phyloP scores from a whole-genome alignment of 2,113 vertebrate genomes.

The Lamprologus tigripictilis region DNA sequence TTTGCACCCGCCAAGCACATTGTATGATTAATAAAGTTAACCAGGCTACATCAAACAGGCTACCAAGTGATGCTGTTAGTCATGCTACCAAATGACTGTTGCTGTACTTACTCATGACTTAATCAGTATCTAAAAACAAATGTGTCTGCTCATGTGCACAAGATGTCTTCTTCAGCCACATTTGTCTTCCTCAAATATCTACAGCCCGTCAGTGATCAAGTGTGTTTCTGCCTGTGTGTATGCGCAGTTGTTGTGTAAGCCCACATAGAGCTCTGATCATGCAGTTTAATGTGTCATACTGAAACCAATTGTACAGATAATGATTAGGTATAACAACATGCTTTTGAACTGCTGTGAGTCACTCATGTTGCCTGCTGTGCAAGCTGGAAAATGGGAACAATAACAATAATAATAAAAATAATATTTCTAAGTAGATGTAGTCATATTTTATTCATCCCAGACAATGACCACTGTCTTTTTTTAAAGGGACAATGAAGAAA shows the following conservation, averaged over 20 bases:
- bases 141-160: background rate
- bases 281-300: background rate
- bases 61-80: conserved; percentile 20
- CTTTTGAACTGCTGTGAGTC: background rate
- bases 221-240: background rate
- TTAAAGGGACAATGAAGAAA: background rate
- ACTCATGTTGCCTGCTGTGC: background rate
- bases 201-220: background rate
- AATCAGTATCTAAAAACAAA: conserved; percentile 11
- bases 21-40: conserved; percentile 29
- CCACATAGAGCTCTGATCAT: background rate
- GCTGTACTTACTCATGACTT: conserved; percentile 4
- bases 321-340: background rate
- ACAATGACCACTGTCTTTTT: background rate
- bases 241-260: background rate
- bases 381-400: background rate
- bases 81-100: conserved; percentile 25
- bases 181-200: background rate
- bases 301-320: background rate
- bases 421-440: background rate
- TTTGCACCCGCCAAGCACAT: background rate
- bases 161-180: conserved; percentile 8
- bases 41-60: background rate
- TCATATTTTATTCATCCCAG: background rate
- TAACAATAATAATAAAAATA: background rate